A percentile compares a stretch with the other conserved stretches of the same genome.
Conservation (phyloP, 2,888 invertebrate genomes). For the Druceiella hillmani region DNA sequence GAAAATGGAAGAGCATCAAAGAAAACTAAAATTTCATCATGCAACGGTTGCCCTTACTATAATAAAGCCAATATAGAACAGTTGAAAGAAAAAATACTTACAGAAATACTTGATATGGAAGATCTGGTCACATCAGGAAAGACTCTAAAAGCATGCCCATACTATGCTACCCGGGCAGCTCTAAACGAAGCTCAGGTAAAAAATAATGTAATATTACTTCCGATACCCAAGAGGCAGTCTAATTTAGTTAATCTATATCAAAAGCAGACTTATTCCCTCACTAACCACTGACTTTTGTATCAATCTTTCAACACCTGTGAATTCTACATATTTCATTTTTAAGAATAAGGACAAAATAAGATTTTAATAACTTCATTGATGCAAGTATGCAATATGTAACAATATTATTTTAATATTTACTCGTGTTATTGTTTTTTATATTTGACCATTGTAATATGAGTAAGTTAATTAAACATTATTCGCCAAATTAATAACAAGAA, state of each 20-base stretch:
- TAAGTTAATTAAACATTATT: too few relatives aligned
- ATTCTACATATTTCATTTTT: too few relatives aligned
- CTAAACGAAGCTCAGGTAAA: conserved; percentile 72
- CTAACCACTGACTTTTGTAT: neutral
- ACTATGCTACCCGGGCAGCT: conserved; percentile 84
- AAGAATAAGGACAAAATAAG: too few relatives aligned
- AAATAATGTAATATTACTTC: too few relatives aligned
- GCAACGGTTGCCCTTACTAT: conserved; percentile 64
- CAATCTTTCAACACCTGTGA: too few relatives aligned
- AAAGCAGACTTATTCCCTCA: conserved; percentile 48
- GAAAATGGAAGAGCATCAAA: conserved; percentile 59
- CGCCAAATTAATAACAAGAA: too few relatives aligned
- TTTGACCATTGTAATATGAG: too few relatives aligned
- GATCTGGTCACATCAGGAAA: conserved; percentile 68
- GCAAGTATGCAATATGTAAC: too few relatives aligned
- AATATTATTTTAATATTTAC: too few relatives aligned
- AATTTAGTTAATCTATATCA: conserved; percentile 80
- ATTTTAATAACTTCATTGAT: too few relatives aligned
- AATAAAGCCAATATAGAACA: conserved; percentile 56
- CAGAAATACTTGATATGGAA: conserved; percentile 81
- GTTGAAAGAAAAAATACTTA: conserved; percentile 59
- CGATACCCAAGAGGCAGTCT: conserved; percentile 66
- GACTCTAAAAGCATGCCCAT: conserved; percentile 79
- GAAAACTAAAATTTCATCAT: conserved; percentile 50
- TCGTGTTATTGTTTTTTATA: too few relatives aligned